Percentiles rank a stretch among this genome's conserved stretches.
Evolutionary conservation across 1,140 invertebrate species (phyloP).

Genomic region (Galendromus occidentalis): DNA sequence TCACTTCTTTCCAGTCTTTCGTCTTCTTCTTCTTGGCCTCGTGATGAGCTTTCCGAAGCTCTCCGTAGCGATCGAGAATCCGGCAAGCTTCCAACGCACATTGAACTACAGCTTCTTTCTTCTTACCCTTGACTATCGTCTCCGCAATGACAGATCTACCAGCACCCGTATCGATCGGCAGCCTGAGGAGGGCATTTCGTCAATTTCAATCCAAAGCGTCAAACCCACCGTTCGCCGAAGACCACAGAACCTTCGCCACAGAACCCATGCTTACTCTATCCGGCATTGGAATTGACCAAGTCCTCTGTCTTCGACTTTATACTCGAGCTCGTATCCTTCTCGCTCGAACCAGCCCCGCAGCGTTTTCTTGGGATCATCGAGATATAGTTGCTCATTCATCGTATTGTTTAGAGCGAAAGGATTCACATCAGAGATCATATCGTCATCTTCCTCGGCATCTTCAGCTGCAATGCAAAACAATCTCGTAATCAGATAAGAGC

Average conservation of each 20-base stretch:
- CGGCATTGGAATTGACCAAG: slow-evolving; percentile 50
- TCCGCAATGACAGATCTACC: slow-evolving; percentile 57
- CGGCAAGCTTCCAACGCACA: slow-evolving; percentile 85
- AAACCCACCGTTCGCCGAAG: neutral
- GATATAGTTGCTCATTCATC: slow-evolving; percentile 60
- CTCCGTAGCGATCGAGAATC: slow-evolving; percentile 59
- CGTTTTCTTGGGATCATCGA: slow-evolving; percentile 87
- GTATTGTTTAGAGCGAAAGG: slow-evolving; percentile 42
- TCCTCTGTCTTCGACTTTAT: slow-evolving; percentile 59
- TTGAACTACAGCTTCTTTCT: slow-evolving; percentile 77
- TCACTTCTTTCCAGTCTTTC: slow-evolving; percentile 9
- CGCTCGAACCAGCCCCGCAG: slow-evolving; percentile 81
- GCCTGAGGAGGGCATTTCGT: slow-evolving; percentile 27
- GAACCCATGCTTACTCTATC: slow-evolving; percentile 41
- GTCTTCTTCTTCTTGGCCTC: slow-evolving; percentile 29
- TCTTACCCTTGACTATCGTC: slow-evolving; percentile 66
- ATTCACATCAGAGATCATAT: slow-evolving; percentile 52
- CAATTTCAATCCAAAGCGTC: neutral
- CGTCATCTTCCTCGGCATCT: slow-evolving; percentile 38
- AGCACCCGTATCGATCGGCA: slow-evolving; percentile 55
- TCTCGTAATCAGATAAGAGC: slow-evolving; percentile 11
- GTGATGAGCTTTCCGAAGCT: slow-evolving; percentile 53
- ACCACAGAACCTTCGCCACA: too few relatives aligned
- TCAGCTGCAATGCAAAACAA: slow-evolving; percentile 2
- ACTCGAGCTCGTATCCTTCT: slow-evolving; percentile 66